phyloP scores from a whole-genome alignment of 2,797 vertebrate species.

The Parambassis ranga region DNA sequence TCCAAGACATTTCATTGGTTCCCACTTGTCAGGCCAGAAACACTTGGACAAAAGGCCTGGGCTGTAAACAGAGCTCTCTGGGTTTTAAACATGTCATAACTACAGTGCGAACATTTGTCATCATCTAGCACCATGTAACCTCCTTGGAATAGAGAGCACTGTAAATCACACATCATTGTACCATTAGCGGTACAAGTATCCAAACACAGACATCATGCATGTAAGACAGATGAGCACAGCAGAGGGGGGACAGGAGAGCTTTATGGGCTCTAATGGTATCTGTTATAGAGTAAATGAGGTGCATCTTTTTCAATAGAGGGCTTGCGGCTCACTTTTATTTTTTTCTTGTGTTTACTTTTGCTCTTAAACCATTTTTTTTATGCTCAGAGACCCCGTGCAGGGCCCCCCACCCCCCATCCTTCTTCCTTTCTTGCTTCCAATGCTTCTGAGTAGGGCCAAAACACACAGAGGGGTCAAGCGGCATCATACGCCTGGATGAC shows the following conservation, averaged over 20 bases:
- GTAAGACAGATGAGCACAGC: slow-evolving; percentile 30
- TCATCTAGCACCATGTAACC: slow-evolving; percentile 1
- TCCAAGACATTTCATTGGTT: slow-evolving; percentile 14
- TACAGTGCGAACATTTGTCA: slow-evolving; percentile 44
- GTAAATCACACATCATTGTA: slow-evolving; percentile 54
- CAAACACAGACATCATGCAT: slow-evolving; percentile 51
- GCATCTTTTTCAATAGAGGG: slow-evolving; percentile 28
- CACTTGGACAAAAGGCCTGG: slow-evolving; percentile 28
- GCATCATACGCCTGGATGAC: slow-evolving; percentile 21
- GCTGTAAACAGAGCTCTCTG: slow-evolving; percentile 54
- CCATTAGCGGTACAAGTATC: slow-evolving; percentile 35
- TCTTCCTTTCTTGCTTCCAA: slow-evolving; percentile 19
- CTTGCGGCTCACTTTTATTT: slow-evolving; percentile 25
- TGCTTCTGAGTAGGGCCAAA: slow-evolving; percentile 23
- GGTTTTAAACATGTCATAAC: slow-evolving; percentile 66
- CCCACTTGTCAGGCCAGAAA: slow-evolving; percentile 21
- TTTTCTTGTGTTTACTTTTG: slow-evolving; percentile 25
- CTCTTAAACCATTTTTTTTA: slow-evolving; percentile 20
- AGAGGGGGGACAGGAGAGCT: slow-evolving; percentile 2
- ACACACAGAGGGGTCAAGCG: slow-evolving; percentile 40
- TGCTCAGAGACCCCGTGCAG: slow-evolving; percentile 9
- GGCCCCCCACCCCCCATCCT: slow-evolving; percentile 13
- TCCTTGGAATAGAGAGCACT: slow-evolving; percentile 8
- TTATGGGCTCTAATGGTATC: slow-evolving; percentile 30
- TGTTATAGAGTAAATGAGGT: slow-evolving; percentile 29